phyloP scores from a whole-genome alignment of 2,797 vertebrate species.

The Pangasius macronema region DNA sequence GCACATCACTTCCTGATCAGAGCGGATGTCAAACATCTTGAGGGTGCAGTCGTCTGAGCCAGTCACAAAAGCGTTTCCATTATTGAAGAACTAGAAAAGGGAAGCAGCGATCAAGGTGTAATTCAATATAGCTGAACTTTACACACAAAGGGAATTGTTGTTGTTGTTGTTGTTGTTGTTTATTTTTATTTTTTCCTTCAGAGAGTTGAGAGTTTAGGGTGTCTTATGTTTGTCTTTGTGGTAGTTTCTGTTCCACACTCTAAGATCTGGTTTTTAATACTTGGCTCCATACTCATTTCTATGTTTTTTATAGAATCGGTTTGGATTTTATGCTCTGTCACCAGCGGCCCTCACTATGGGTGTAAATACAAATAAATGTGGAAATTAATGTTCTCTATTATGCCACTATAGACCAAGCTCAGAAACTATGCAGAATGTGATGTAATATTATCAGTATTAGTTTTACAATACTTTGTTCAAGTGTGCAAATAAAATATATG shows the following conservation, averaged over 20 bases:
- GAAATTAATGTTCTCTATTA: neutral
- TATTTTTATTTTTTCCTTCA: neutral
- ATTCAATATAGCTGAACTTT: neutral
- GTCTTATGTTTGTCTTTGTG: neutral
- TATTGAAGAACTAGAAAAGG: conserved; percentile 82
- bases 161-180: neutral
- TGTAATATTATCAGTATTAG: neutral
- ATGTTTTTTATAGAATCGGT: neutral
- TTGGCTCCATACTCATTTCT: neutral
- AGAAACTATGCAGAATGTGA: neutral
- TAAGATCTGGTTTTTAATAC: neutral
- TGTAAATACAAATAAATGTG: neutral
- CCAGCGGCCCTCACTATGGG: neutral
- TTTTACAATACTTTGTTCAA: neutral
- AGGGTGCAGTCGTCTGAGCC: conserved; percentile 91
- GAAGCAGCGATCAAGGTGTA: neutral
- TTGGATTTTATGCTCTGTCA: neutral
- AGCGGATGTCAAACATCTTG: conserved; percentile 87
- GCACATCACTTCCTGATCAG: conserved; percentile 74
- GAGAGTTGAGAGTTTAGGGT: neutral
- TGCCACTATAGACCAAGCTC: neutral
- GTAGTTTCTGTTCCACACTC: neutral
- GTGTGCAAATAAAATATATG: neutral
- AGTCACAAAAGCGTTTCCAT: conserved; percentile 82
- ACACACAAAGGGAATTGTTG: neutral